Evolutionary conservation across 2,113 vertebrate species (phyloP).

Genomic region (Harpagus bidentatus): DNA sequence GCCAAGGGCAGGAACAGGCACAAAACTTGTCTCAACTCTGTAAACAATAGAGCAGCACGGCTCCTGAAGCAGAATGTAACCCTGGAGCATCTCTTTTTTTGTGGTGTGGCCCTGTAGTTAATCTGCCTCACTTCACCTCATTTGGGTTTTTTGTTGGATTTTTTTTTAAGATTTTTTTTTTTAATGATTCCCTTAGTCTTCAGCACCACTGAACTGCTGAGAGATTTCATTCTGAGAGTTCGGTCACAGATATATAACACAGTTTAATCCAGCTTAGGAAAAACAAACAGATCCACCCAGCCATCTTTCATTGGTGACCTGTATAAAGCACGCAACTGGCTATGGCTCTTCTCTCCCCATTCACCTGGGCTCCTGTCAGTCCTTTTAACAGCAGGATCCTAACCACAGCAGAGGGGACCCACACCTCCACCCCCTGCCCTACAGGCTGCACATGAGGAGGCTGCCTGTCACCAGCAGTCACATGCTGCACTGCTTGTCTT

Average conservation of each 20-base stretch:
- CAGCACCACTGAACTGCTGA: background rate
- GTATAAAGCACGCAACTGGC: background rate
- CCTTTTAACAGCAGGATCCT: background rate
- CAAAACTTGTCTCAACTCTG: background rate
- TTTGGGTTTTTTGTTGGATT: background rate
- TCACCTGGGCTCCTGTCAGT: background rate
- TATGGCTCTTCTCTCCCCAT: background rate
- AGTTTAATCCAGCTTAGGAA: conserved; percentile 15
- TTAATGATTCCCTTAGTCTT: background rate
- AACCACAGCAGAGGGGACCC: background rate
- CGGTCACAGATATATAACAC: background rate
- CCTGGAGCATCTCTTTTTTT: background rate
- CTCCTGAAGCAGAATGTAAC: background rate
- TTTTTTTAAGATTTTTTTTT: background rate
- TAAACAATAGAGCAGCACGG: background rate
- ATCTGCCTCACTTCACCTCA: background rate
- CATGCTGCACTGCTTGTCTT: background rate
- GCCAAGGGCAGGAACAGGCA: background rate
- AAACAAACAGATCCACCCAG: conserved; percentile 36
- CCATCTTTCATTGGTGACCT: background rate
- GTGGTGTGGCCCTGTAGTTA: background rate
- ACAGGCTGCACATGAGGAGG: background rate
- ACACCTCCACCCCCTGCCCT: background rate
- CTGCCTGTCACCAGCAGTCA: background rate
- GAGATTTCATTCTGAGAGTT: background rate